phyloP scores from a whole-genome alignment of 2,888 invertebrate genomes.

The Drosophila monieri region DNA sequence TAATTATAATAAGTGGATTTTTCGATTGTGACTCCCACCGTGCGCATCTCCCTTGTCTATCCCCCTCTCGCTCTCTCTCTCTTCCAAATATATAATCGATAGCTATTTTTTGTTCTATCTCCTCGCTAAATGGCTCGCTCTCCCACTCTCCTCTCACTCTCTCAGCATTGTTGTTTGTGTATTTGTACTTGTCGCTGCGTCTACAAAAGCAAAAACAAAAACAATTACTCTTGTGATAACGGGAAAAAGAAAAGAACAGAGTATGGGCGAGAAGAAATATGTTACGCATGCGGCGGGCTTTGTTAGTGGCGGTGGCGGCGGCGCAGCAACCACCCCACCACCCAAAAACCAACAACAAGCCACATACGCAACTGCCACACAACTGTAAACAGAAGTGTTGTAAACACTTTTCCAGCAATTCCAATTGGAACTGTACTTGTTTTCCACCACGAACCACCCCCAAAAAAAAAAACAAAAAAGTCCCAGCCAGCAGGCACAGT shows the following conservation, averaged over 20 bases:
- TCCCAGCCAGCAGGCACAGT: conserved; percentile 4
- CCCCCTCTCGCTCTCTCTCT: not conserved
- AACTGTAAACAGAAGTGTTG: conserved; percentile 6
- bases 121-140: conserved; percentile 17
- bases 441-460: conserved; percentile 10
- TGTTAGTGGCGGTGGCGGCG: conserved; percentile 53
- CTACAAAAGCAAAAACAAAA: conserved; percentile 47
- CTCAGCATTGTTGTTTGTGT: conserved; percentile 1
- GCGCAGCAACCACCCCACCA: conserved; percentile 47
- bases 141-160: conserved; percentile 14
- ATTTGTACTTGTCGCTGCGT: conserved; percentile 46
- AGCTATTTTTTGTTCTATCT: conserved; percentile 49
- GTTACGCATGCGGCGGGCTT: conserved; percentile 70
- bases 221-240: conserved; percentile 48
- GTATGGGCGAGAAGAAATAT: conserved; percentile 35
- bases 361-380: not conserved
- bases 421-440: conserved; percentile 68
- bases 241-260: conserved; percentile 32
- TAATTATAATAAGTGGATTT: not conserved
- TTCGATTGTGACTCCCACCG: not conserved
- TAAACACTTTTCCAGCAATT: conserved; percentile 11
- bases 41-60: not conserved
- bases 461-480: not conserved
- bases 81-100: conserved; percentile 57
- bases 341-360: not conserved